These are phyloP conservation scores for Ptychodera flava DNA, from an alignment of 35 echinoderm and acorn worm species.

Conservation along the genomic window DNA sequence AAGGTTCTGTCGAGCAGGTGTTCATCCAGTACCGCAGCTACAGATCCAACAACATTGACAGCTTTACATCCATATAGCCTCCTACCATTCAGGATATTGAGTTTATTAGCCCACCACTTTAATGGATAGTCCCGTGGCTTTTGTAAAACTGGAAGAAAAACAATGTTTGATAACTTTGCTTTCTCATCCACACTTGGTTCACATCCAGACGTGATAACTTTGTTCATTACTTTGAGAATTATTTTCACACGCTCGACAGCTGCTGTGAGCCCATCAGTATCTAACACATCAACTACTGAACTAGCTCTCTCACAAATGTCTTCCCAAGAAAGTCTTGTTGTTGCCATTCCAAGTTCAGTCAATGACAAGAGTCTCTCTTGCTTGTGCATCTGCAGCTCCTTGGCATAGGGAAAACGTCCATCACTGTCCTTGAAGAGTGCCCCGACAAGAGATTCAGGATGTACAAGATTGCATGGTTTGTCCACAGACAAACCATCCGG, in stretches of 20 bases:
- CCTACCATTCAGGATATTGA: neutral
- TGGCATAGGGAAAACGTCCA: constrained; percentile 27
- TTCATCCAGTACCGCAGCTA: constrained; percentile 15
- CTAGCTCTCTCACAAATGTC: constrained; percentile 36
- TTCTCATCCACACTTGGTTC: neutral
- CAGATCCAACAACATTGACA: constrained; percentile 12
- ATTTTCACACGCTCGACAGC: constrained; percentile 13
- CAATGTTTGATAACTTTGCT: neutral
- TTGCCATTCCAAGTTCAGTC: constrained; percentile 33
- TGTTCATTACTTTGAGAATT: constrained; percentile 13
- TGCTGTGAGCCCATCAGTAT: neutral
- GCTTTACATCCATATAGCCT: neutral
- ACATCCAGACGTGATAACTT: neutral
- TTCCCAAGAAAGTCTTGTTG: constrained; percentile 11
- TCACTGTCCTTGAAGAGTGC: constrained; percentile 21
- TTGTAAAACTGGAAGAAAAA: constrained; percentile 17
- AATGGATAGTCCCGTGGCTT: constrained; percentile 17
- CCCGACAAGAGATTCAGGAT: constrained; percentile 18
- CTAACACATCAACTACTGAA: neutral
- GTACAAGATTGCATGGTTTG: constrained; percentile 23
- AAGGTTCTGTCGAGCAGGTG: neutral
- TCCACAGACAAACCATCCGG: neutral
- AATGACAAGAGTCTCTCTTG: constrained; percentile 19
- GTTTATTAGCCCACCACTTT: neutral
- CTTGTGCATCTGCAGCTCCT: neutral